These are phyloP conservation scores for Leptoclinus maculatus DNA, from an alignment of 2,797 vertebrate genomes.

Conservation along the genomic window DNA sequence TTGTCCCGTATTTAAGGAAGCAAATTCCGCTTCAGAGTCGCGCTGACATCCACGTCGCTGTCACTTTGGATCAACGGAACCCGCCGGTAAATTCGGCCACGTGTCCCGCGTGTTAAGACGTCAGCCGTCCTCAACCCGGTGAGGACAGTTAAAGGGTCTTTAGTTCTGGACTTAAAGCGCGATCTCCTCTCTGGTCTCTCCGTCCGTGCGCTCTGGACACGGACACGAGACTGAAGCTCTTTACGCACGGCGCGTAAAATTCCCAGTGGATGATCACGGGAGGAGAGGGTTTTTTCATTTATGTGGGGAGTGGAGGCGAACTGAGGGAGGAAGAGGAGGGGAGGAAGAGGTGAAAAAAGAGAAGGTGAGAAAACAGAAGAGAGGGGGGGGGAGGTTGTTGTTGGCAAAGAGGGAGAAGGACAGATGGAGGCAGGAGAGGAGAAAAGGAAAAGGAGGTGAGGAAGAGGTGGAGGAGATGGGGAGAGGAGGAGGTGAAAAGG, in stretches of 20 bases:
- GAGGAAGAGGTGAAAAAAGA: no score
- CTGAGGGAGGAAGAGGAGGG: no score
- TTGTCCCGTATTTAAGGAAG: neutral
- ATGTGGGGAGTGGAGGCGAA: no score
- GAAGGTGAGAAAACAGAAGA: no score
- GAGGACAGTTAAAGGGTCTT: neutral
- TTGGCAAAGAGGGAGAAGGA: no score
- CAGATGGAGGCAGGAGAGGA: neutral
- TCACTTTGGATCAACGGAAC: conserved; percentile 5
- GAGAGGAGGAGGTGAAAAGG: no score
- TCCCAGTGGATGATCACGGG: neutral
- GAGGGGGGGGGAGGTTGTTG: no score
- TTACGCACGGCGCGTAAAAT: conserved; percentile 62
- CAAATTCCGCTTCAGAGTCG: neutral
- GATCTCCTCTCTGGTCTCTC: neutral
- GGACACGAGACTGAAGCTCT: conserved; percentile 35
- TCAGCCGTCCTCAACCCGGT: no score
- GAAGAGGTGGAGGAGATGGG: neutral
- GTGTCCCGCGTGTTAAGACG: neutral
- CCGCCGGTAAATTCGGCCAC: neutral
- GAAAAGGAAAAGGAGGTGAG: neutral
- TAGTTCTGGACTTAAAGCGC: neutral
- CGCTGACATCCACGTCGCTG: neutral
- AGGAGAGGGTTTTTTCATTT: no score
- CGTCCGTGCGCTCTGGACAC: conserved; percentile 44